phyloP scores from a whole-genome alignment of 2,797 vertebrate genomes.

The Coluber constrictor region DNA sequence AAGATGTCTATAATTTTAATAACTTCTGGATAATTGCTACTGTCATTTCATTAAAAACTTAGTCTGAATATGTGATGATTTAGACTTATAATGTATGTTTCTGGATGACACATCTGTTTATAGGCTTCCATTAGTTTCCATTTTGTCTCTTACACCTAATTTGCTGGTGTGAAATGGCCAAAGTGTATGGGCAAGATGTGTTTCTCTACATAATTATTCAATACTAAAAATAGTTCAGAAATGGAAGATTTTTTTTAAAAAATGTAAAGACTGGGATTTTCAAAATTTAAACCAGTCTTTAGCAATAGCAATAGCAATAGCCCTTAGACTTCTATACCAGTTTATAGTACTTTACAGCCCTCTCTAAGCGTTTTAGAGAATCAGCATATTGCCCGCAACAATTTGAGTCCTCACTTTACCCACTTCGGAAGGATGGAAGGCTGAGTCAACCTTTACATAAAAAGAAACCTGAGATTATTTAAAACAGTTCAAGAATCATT shows the following conservation, averaged over 20 bases:
- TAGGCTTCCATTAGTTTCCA: neutral
- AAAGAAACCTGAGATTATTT: neutral
- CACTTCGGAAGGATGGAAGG: no score
- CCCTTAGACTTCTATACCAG: no score
- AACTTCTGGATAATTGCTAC: neutral
- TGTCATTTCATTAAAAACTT: neutral
- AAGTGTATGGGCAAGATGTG: neutral
- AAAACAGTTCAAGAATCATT: neutral
- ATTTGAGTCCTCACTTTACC: no score
- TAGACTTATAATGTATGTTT: neutral
- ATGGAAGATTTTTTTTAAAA: neutral
- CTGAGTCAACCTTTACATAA: neutral
- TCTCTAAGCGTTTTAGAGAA: no score
- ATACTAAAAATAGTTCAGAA: neutral
- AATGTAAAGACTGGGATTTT: neutral
- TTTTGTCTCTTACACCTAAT: neutral
- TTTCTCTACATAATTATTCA: neutral
- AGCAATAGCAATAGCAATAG: no score
- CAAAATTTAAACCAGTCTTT: neutral
- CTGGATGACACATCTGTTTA: neutral
- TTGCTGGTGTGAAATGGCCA: neutral
- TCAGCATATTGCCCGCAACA: no score
- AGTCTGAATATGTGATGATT: neutral
- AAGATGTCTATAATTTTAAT: neutral
- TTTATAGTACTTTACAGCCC: no score